Percentiles rank a stretch among this genome's conserved stretches.
These are phyloP conservation scores for Ophion ellenae DNA, from an alignment of 2,888 invertebrate species.

Conservation along the genomic window DNA sequence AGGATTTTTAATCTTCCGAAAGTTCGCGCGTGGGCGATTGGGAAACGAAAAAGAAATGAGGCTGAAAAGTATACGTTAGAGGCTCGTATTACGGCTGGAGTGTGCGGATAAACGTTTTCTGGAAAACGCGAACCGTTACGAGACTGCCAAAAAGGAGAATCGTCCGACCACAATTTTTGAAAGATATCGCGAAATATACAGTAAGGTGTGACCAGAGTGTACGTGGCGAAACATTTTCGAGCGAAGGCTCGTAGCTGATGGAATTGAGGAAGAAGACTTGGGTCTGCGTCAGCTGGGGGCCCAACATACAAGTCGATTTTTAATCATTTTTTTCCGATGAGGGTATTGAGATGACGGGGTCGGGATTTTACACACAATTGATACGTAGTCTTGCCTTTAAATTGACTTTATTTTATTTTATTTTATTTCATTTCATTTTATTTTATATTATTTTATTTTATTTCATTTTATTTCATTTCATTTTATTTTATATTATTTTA, in stretches of 20 bases:
- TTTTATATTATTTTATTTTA: neutral
- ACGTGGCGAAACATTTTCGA: no score
- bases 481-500: neutral
- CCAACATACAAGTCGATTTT: no score
- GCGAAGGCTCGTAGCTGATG: no score
- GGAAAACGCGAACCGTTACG: neutral
- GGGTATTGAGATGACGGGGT: no score
- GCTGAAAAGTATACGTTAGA: constrained; percentile 31
- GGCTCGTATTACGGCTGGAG: constrained; percentile 7
- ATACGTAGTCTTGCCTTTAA: neutral
- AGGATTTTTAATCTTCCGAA: constrained; percentile 52
- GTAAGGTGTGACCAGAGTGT: no score
- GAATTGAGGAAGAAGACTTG: no score
- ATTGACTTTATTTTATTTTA: neutral
- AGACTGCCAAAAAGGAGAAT: neutral
- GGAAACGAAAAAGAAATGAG: constrained; percentile 37
- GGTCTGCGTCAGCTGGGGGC: no score
- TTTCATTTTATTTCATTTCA: no score
- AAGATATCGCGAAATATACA: no score
- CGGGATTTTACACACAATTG: no score
- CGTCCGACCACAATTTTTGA: no score
- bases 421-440: neutral
- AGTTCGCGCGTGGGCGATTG: constrained; percentile 57
- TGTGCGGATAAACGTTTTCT: constrained; percentile 2
- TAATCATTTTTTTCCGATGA: no score